Evolutionary conservation across 2,797 vertebrate species (phyloP), one percentile per base, ranked within the genome.

Genomic region (Parambassis ranga): DNA sequence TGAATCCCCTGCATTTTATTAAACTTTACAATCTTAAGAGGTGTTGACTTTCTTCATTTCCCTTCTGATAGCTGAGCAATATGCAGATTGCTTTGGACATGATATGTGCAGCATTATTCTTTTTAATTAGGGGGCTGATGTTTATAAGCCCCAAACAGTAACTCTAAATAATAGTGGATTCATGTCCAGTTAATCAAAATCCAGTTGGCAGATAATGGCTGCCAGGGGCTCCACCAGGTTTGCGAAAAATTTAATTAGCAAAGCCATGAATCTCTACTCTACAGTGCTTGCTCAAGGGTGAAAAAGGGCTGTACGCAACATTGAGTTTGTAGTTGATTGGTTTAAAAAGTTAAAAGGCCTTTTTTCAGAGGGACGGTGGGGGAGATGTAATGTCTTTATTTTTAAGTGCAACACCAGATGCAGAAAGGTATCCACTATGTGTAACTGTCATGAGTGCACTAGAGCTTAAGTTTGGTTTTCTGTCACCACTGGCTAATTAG

Each of bases 131-230:
- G 69, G 67, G 57, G 68, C 70, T 81, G 84, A 77, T 89, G 88
- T 91, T 91, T 89, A 84, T 71, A 88, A 84, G 82, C 76, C 66
- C 77, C 59, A 71, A 83, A 87, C 83, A 85, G 71, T 87, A 87
- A 87, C 85, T 86, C 84, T 75, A 82, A 86, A 90, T 86, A 90
- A 90, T 88, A 86, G 85, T 89, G 86, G 81, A 92, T 91, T 91
- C 83, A 87, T 90, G 86, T 85, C 81, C 87, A 84, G 90, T 92
- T 93, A 91, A 92, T 92, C 91, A 92, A 88, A 90, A 90, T 90
- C 87, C 82, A 90, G 79, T 87, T 91, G 87, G 83, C 89, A 91
- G 88, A 92, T 91, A 91, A 88, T 87, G 83, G 84, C 86, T 88
- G 88, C 87, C 77, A 71, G 70, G 81, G 86, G 86, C 87, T 89